phyloP scores from a whole-genome alignment of 2,888 invertebrate genomes.

The Dysmachus trigonus region DNA sequence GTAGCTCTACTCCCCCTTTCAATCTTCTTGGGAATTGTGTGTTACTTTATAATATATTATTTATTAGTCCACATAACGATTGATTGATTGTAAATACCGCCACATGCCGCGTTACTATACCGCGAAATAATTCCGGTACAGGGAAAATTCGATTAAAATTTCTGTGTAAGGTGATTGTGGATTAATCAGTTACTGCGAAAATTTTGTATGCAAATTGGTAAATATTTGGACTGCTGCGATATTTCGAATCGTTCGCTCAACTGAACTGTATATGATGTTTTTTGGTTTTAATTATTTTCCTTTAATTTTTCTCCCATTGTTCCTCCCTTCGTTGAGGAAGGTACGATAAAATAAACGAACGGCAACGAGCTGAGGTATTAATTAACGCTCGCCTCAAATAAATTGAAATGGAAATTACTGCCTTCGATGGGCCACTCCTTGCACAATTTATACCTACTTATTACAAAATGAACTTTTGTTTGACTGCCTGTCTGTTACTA shows the following conservation, averaged over 20 bases:
- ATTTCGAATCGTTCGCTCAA: neutral
- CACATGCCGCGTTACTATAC: neutral
- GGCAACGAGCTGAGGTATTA: neutral
- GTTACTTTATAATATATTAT: conserved; percentile 26
- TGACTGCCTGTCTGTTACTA: too few species aligned
- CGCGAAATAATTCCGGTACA: neutral
- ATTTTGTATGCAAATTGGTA: conserved; percentile 29
- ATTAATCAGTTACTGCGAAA: conserved; percentile 24
- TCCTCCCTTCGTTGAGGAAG: neutral
- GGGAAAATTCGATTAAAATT: conserved; percentile 24
- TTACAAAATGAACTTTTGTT: neutral
- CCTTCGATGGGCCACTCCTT: neutral
- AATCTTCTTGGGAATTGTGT: neutral
- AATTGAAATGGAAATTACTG: neutral
- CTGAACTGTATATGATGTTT: neutral
- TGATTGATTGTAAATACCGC: neutral
- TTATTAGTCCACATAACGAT: neutral
- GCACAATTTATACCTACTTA: neutral
- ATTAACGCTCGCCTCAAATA: neutral
- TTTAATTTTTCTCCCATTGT: neutral
- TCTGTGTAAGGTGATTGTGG: conserved; percentile 13
- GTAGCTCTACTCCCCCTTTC: neutral
- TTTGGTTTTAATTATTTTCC: neutral
- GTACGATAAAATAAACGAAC: neutral
- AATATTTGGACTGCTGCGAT: neutral